phyloP scores from a whole-genome alignment of 35 echinoderm and acorn worm species.

The Heliocidaris tuberculata region DNA sequence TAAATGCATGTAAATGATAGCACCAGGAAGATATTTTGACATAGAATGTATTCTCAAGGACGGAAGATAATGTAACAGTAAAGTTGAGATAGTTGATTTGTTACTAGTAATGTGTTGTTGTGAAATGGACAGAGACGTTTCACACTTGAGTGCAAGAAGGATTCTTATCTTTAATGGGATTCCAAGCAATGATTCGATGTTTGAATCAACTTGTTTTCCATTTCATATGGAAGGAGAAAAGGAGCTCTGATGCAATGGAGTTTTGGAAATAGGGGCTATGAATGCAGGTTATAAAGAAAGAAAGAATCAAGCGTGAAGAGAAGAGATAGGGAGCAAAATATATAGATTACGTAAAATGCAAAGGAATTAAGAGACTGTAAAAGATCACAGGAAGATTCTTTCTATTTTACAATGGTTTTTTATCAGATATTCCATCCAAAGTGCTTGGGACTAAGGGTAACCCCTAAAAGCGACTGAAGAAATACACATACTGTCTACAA shows the following conservation, averaged over 20 bases:
- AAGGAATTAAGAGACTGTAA: too few relatives aligned
- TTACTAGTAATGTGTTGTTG: background rate
- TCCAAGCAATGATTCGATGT: background rate
- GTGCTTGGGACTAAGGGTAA: too few relatives aligned
- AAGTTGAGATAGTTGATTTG: background rate
- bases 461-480: too few relatives aligned
- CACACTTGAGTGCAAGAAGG: background rate
- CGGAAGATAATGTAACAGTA: background rate
- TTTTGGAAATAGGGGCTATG: background rate
- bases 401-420: too few relatives aligned
- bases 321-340: background rate
- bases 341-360: too few relatives aligned
- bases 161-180: background rate
- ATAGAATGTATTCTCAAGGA: background rate
- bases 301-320: background rate
- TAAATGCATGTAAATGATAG: too few relatives aligned
- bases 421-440: too few relatives aligned
- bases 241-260: background rate
- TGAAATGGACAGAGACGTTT: background rate
- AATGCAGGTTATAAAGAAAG: background rate
- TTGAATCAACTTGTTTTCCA: background rate
- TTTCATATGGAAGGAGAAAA: background rate
- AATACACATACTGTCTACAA: too few relatives aligned
- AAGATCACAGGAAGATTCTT: too few relatives aligned
- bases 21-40: background rate